phyloP scores from a whole-genome alignment of 2,113 vertebrate species.

The Ursus arctos region DNA sequence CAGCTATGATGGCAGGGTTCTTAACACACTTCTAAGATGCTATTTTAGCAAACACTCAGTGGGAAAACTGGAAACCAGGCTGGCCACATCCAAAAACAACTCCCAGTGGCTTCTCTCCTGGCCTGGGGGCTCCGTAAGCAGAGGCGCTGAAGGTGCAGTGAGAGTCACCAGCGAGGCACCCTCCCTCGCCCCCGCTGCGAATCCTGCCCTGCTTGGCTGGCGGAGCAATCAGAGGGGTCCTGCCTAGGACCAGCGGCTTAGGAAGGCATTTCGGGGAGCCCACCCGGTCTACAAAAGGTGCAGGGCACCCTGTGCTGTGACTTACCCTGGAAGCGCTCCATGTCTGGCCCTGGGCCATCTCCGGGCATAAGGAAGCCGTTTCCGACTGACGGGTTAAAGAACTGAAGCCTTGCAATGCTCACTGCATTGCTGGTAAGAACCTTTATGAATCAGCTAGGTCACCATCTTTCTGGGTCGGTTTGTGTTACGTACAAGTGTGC shows the following conservation, averaged over 20 bases:
- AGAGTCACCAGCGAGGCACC: fast-evolving
- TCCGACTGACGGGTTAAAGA: fast-evolving
- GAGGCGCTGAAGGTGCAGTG: fast-evolving
- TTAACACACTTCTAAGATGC: not conserved
- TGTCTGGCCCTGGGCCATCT: not conserved
- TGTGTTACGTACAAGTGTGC: not conserved
- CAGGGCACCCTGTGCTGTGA: not conserved
- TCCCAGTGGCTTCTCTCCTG: not conserved
- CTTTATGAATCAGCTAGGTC: not conserved
- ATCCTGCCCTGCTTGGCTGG: not conserved
- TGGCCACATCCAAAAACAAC: not conserved
- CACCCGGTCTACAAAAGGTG: fast-evolving
- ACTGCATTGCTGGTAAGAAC: not conserved
- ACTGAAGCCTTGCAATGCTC: not conserved
- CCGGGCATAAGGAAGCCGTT: not conserved
- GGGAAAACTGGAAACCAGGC: not conserved
- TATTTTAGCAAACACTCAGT: not conserved
- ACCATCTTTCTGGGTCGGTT: fast-evolving
- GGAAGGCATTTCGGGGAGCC: not conserved
- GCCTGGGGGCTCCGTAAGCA: not conserved
- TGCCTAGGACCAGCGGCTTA: not conserved
- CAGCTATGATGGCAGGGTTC: fast-evolving
- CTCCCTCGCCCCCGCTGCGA: fast-evolving
- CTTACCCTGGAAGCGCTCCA: not conserved
- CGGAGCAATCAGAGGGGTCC: not conserved